These are phyloP conservation scores for Kryptopterus vitreolus DNA, from an alignment of 2,797 vertebrate species.

Conservation along the genomic window DNA sequence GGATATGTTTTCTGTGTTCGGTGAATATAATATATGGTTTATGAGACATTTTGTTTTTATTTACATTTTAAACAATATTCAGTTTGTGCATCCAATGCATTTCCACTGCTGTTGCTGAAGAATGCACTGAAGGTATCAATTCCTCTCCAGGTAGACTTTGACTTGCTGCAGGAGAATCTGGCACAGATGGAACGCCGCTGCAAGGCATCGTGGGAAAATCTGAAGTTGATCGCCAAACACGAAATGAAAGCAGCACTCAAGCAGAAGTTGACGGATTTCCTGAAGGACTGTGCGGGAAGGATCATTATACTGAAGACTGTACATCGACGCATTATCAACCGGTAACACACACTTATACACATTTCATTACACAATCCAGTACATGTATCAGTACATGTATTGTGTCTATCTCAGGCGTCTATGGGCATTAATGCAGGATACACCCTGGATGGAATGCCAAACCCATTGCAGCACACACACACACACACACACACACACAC, in stretches of 20 bases:
- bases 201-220: conserved; percentile 95
- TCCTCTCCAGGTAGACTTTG: conserved; percentile 86
- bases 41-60: no score
- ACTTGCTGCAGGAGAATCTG: conserved; percentile 92
- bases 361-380: not conserved
- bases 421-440: no score
- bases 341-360: conserved; percentile 69
- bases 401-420: no score
- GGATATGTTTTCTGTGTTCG: no score
- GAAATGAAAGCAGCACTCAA: conserved; percentile 91
- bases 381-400: not conserved
- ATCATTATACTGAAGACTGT: conserved; percentile 97
- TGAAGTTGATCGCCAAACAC: conserved; percentile 92
- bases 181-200: conserved; percentile 90
- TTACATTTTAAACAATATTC: no score
- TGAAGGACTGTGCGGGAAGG: conserved; percentile 94
- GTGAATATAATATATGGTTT: no score
- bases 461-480: no score
- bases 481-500: no score
- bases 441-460: no score
- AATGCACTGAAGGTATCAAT: not conserved
- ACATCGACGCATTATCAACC: conserved; percentile 94
- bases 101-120: not conserved
- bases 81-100: no score
- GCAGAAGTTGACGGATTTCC: conserved; percentile 90